These are phyloP conservation scores for Psylliodes chrysocephalus DNA, from an alignment of 2,888 invertebrate species.

Conservation along the genomic window DNA sequence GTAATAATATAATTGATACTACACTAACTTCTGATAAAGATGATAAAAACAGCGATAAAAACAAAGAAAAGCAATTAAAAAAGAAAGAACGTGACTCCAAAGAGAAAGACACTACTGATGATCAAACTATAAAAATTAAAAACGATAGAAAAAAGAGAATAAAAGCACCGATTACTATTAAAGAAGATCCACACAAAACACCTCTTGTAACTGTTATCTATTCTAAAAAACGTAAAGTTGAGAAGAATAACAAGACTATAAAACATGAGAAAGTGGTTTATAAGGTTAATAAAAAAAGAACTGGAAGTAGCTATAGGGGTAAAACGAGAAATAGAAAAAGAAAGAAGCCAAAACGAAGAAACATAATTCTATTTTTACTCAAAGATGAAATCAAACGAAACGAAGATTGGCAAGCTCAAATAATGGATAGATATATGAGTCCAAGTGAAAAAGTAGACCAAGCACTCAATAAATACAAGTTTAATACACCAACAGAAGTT, in stretches of 20 bases:
- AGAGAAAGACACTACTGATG: background rate
- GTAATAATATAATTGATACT: too few species aligned
- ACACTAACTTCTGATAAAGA: slow-evolving; percentile 1
- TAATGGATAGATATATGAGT: background rate
- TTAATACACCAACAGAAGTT: slow-evolving; percentile 7
- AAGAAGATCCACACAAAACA: background rate
- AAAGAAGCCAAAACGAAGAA: background rate
- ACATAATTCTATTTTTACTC: background rate
- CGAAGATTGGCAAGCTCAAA: background rate
- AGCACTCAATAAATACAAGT: background rate
- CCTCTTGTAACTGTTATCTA: background rate
- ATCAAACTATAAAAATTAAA: background rate
- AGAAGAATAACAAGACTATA: background rate
- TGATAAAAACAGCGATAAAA: background rate
- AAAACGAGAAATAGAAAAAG: background rate
- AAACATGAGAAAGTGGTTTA: background rate
- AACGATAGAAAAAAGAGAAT: background rate
- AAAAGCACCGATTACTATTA: background rate
- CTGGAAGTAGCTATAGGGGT: background rate
- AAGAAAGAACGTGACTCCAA: background rate
- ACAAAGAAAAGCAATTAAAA: background rate
- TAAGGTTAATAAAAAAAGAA: background rate
- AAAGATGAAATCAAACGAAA: background rate
- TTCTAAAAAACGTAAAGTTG: background rate
- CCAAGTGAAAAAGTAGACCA: slow-evolving; percentile 3